These are phyloP conservation scores for Crotalus viridis DNA, from an alignment of 2,113 vertebrate genomes.

Conservation along the genomic window DNA sequence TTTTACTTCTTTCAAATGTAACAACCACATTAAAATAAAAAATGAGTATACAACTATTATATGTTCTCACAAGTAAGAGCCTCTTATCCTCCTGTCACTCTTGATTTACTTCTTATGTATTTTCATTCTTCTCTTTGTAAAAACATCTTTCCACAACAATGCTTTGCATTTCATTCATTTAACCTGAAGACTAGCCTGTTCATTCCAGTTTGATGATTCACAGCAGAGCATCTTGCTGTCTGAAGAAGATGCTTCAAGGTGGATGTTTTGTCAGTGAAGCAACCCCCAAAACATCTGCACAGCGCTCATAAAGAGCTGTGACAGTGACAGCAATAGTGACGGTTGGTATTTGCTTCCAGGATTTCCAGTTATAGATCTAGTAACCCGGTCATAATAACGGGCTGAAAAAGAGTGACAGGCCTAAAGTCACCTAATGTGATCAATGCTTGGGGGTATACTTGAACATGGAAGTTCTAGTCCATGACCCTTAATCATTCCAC, in stretches of 20 bases:
- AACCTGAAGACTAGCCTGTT: not conserved
- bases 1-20: not conserved
- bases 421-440: not conserved
- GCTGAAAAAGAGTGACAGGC: not conserved
- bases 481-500: not conserved
- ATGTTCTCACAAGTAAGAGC: not conserved
- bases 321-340: not conserved
- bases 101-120: not conserved
- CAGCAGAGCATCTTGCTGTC: not conserved
- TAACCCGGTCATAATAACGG: not conserved
- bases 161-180: not conserved
- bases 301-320: not conserved
- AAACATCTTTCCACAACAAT: not conserved
- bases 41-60: not conserved
- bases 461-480: not conserved
- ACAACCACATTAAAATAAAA: not conserved
- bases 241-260: not conserved
- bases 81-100: not conserved
- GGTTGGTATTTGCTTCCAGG: not conserved
- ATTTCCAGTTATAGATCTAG: not conserved
- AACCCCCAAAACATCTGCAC: not conserved
- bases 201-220: not conserved
- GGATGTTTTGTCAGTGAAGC: not conserved
- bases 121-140: not conserved
- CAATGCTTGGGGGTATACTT: not conserved